Conservation (phyloP, 1,140 invertebrate genomes). For the Camponotus floridanus region DNA sequence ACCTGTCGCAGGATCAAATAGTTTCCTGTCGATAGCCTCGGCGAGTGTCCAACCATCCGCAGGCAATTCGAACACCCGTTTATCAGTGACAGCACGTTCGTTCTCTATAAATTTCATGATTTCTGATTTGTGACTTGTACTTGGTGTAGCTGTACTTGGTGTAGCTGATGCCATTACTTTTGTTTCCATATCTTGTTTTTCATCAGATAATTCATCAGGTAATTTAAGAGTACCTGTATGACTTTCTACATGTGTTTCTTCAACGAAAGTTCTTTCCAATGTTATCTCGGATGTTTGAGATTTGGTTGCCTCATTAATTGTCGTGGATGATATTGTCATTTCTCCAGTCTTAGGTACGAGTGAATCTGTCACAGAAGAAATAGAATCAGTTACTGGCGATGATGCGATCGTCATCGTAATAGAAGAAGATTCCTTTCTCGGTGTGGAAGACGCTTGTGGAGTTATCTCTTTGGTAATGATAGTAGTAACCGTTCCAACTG, state of each 20-base stretch:
- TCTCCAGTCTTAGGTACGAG: background rate
- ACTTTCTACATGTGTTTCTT: constrained; percentile 12
- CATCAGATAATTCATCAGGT: constrained; percentile 63
- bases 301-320: constrained; percentile 29
- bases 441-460: constrained; percentile 50
- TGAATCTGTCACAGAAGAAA: background rate
- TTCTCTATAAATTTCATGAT: constrained; percentile 78
- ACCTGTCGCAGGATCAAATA: constrained; percentile 94
- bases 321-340: background rate
- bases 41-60: constrained; percentile 92
- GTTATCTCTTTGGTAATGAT: constrained; percentile 77
- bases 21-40: constrained; percentile 91
- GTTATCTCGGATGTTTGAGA: constrained; percentile 11
- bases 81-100: constrained; percentile 80
- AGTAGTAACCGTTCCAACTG: constrained; percentile 80
- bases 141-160: background rate
- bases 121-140: constrained; percentile 77
- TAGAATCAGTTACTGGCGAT: constrained; percentile 22
- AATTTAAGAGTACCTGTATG: constrained; percentile 17
- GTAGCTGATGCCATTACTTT: background rate
- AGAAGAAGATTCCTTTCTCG: constrained; percentile 25
- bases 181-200: constrained; percentile 56
- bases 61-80: constrained; percentile 91
- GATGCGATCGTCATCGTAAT: constrained; percentile 33
- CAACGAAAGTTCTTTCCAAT: background rate